Percentiles rank a stretch among this genome's conserved stretches.
Conservation (phyloP, 2,797 vertebrate species). For the Falco concolor region DNA sequence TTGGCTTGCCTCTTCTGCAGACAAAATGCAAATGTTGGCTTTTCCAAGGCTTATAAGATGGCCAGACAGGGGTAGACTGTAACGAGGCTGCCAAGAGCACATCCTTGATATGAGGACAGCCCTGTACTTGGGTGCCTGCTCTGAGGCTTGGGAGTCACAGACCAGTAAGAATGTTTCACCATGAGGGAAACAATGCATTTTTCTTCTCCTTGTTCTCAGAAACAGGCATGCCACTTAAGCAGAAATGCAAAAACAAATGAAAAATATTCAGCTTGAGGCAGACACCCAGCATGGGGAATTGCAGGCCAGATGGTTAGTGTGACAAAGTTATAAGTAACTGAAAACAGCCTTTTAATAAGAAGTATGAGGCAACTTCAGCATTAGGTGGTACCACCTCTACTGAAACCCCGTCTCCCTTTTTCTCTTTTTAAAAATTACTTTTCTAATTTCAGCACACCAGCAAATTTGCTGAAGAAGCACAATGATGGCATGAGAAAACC, state of each 20-base stretch:
- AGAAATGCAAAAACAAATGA: slow-evolving; percentile 36
- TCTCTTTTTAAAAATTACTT: neutral
- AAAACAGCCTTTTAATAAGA: slow-evolving; percentile 21
- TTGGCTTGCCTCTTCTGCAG: neutral
- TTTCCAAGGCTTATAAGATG: neutral
- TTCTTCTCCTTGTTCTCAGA: slow-evolving; percentile 40
- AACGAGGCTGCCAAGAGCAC: neutral
- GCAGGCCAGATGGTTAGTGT: slow-evolving; percentile 39
- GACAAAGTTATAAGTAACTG: slow-evolving; percentile 44
- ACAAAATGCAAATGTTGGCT: neutral
- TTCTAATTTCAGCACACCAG: neutral
- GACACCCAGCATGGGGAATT: slow-evolving; percentile 22
- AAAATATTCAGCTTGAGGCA: slow-evolving; percentile 47
- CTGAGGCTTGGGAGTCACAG: neutral
- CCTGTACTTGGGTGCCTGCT: neutral
- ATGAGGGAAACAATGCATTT: slow-evolving; percentile 31
- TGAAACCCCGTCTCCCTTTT: neutral
- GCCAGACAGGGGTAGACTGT: neutral
- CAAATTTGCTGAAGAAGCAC: neutral
- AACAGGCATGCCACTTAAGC: neutral
- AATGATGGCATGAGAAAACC: neutral
- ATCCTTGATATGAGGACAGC: neutral
- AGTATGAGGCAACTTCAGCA: slow-evolving; percentile 11
- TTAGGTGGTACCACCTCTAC: slow-evolving; percentile 9
- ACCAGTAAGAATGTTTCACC: neutral